A percentile compares a stretch with the other conserved stretches of the same genome.
Conservation (phyloP, 2,113 vertebrate species). For the Quiscalus mexicanus region DNA sequence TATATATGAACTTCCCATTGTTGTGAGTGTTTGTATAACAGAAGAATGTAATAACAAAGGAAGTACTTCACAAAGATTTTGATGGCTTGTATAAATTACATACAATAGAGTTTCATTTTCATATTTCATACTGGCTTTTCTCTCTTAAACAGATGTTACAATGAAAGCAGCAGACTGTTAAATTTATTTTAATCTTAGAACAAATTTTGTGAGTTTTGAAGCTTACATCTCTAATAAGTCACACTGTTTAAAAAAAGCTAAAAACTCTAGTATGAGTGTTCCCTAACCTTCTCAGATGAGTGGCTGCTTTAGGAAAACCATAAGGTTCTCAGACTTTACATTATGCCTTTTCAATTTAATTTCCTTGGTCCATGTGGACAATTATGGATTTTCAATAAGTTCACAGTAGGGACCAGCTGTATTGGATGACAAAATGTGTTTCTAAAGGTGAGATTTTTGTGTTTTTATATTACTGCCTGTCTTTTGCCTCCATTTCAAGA, state of each 20-base stretch:
- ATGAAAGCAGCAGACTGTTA: not conserved
- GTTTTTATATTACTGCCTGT: not conserved
- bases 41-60: not conserved
- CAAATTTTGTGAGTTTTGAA: not conserved
- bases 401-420: not conserved
- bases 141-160: not conserved
- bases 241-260: not conserved
- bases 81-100: not conserved
- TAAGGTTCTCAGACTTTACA: not conserved
- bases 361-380: not conserved
- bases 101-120: not conserved
- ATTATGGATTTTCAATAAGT: not conserved
- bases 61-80: not conserved
- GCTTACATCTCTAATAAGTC: not conserved
- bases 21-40: not conserved
- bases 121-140: not conserved
- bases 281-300: not conserved
- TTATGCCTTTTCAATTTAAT: not conserved
- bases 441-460: not conserved
- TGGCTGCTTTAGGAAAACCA: not conserved
- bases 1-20: not conserved
- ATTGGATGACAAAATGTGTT: not conserved
- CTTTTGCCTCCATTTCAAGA: not conserved
- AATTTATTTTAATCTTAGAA: not conserved
- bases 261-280: not conserved